Percentiles rank a stretch among this genome's conserved stretches.
These are phyloP conservation scores for Rhyacichthys aspro DNA, from an alignment of 2,797 vertebrate species.

Conservation along the genomic window DNA sequence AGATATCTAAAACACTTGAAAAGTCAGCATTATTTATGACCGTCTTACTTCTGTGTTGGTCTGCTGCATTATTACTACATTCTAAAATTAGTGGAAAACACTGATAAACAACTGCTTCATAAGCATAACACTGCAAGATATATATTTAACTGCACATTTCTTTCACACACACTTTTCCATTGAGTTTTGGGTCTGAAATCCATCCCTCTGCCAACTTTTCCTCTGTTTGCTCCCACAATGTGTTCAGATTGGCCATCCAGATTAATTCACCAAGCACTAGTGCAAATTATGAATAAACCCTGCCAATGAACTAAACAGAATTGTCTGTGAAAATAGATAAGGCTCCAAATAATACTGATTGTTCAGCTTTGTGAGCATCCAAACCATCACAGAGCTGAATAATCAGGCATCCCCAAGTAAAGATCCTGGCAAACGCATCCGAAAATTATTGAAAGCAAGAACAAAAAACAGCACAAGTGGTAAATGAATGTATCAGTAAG, in stretches of 20 bases:
- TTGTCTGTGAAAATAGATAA: constrained; percentile 39
- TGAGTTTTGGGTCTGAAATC: constrained; percentile 11
- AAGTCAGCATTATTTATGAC: too few relatives aligned
- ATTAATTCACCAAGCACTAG: constrained; percentile 46
- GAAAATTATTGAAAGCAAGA: too few relatives aligned
- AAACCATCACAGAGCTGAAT: constrained; percentile 57
- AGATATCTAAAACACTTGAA: too few relatives aligned
- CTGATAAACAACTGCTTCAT: too few relatives aligned
- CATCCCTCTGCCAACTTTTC: neutral
- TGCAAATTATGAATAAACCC: constrained; percentile 12
- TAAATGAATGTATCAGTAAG: constrained; percentile 28
- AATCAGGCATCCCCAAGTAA: too few relatives aligned
- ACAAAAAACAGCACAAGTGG: constrained; percentile 10
- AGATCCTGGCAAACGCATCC: too few relatives aligned
- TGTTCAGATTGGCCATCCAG: constrained; percentile 28
- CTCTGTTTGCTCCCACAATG: constrained; percentile 29
- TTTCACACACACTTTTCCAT: constrained; percentile 7
- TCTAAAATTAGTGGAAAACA: too few relatives aligned
- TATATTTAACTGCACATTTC: neutral
- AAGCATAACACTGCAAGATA: too few relatives aligned
- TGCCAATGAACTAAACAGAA: constrained; percentile 30
- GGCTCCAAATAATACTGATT: constrained; percentile 50
- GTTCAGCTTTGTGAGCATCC: constrained; percentile 53
- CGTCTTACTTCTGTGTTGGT: too few relatives aligned
- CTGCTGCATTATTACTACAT: too few relatives aligned